phyloP scores from a whole-genome alignment of 2,797 vertebrate species.

The Vespertilio murinus region DNA sequence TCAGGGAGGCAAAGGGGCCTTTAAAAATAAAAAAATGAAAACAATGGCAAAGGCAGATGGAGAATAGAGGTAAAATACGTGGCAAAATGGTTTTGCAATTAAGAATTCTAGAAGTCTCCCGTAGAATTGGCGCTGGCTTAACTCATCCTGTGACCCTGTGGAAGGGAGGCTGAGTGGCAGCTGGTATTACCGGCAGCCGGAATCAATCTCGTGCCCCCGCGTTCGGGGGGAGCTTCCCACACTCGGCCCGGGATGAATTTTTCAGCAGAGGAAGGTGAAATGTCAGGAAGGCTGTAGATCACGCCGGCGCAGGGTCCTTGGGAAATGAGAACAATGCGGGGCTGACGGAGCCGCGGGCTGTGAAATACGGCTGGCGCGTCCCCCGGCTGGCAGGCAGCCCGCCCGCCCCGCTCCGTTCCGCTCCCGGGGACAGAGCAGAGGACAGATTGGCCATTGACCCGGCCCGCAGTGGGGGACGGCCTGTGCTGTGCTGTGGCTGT shows the following conservation, averaged over 20 bases:
- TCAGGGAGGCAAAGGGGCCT: background rate
- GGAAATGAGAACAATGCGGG: slow-evolving; percentile 46
- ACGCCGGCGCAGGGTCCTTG: background rate
- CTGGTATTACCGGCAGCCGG: background rate
- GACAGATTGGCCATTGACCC: background rate
- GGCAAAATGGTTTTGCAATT: background rate
- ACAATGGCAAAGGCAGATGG: background rate
- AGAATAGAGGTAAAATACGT: background rate
- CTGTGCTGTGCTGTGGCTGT: background rate
- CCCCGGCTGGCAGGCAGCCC: background rate
- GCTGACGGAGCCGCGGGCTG: background rate
- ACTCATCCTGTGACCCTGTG: background rate
- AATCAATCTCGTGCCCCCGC: background rate
- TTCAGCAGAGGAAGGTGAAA: slow-evolving; percentile 62
- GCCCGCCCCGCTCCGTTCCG: background rate
- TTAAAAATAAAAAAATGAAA: background rate
- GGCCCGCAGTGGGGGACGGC: fast-evolving
- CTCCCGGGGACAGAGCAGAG: background rate
- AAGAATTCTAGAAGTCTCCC: background rate
- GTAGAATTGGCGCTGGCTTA: background rate
- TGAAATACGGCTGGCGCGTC: background rate
- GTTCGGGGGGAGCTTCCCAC: background rate
- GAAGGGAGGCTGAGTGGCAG: background rate
- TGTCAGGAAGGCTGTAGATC: slow-evolving; percentile 58
- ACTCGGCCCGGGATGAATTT: slow-evolving; percentile 31